Base-by-base conservation (phyloP, 37 sponge, comb jelly and placozoan species). In the Agelas oroides region DNA sequence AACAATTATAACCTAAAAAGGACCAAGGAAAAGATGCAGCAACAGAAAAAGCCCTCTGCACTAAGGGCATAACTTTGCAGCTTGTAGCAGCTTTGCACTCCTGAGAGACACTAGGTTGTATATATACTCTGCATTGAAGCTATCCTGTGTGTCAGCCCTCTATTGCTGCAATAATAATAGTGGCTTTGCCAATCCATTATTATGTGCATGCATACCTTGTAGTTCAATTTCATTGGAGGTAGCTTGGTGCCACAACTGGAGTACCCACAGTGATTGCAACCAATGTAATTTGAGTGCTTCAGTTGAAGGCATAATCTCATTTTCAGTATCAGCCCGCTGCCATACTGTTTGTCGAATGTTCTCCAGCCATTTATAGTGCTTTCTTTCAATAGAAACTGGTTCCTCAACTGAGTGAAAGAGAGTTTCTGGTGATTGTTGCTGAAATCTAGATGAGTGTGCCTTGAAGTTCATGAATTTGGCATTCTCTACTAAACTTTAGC, bases 261-360 rank as follows among this genome's bases (percentile, higher is more conserved):
- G 35, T 0, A 75, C 76, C 76, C 76, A 75, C 6, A 56, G 6
- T 37, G 59, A 75, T 20, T 35, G 2, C 1, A 5, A 8, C 76
- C 76, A 75, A 32, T 75, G 76, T 31, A 75, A 35, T 2, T 21
- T 1, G 2, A 75, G 76, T 30, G 76, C 76, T 13, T 56, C 59
- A 11, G 76, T 75, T 1, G 59, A 57, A 56, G 76, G 76, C 34
- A 75, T 27, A 11, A 6, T 57, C 17, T 75, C 12, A 20, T 59
- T 55, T 32, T 75, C 76, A 20, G 59, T 33, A 32, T 75, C 76
- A 30, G 59, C 76, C 28, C 76, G 8, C 25, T 33, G 32, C 76
- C 59, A 40, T 5, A 41, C 53, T 24, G 30, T 31, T 55, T 14
- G 1, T 32, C 59, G 31, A 6, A 75, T 58, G 20, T 16, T 32